Evolutionary conservation across 2,888 invertebrate genomes (phyloP), one percentile per base, ranked within the genome.

Genomic region (Dicranocentrus wangi): DNA sequence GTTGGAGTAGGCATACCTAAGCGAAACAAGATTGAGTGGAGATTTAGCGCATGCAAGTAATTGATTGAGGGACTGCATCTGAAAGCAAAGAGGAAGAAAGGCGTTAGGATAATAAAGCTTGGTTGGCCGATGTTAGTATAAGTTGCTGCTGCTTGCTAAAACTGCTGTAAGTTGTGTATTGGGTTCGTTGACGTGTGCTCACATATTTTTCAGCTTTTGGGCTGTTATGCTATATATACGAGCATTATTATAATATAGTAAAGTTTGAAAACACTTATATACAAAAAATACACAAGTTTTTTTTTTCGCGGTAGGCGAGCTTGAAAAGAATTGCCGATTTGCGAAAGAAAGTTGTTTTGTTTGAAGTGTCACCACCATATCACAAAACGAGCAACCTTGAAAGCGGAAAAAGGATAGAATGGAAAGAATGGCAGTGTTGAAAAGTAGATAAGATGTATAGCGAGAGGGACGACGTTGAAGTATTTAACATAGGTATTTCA

Each of bases 311-410:
- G 47, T 13, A 3, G 25, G 15, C 1, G 28, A 60, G 28, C 60
- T 15, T 27, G 60, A 60, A 60, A 32, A 27, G 60, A 60, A 32
- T 28, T 60, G 28, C 28, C n/a, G 60, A 60, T 60, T 60, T 28
- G 60, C 8, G 27, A 32, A 60, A 55, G 55, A 60, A 60, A 60
- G 60, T 60, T 60, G 23, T 60, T 60, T 60, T 60, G 60, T 53
- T 53, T 53, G 21, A 27, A 32, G 28, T 60, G 60, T 60, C 60
- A 55, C 55, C 47, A 47, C 47, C 47, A 47, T 25, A 60, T 21
- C 32, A 60, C 28, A 60, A 27, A 17, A 25, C 17, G 13, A 5
- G 1, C 5, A 23, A 1, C 23, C 25, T 55, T 55, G 55, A 55
- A 25, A 25, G 25, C 7, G 55, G 25, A 25, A 47, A 47, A 47